A percentile compares a stretch with the other conserved stretches of the same genome.
Evolutionary conservation across 2,797 vertebrate species (phyloP).

Genomic region (Pampus argenteus): DNA sequence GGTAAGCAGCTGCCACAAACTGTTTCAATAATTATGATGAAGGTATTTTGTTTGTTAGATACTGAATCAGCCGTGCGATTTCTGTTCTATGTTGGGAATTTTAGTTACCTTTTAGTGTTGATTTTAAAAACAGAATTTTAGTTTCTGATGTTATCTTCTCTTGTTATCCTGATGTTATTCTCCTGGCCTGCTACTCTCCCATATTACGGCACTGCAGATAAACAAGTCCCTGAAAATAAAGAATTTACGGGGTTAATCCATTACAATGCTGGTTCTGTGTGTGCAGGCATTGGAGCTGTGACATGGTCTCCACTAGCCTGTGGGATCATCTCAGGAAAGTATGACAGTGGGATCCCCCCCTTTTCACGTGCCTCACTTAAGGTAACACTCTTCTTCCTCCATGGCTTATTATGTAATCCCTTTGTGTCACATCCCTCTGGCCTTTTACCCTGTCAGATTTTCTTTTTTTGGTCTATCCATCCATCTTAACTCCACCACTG

Average conservation of each 20-base stretch:
- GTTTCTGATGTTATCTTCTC: neutral
- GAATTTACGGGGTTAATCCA: neutral
- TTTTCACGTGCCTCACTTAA: conserved; percentile 92
- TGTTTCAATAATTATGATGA: neutral
- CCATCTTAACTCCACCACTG: no score
- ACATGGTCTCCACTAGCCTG: conserved; percentile 91
- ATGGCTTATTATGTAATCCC: neutral
- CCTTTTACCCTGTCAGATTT: neutral
- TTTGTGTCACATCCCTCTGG: neutral
- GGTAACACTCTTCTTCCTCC: conserved; percentile 76
- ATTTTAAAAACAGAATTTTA: no score
- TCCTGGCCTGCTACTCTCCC: neutral
- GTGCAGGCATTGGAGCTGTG: conserved; percentile 89
- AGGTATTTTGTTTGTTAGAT: neutral
- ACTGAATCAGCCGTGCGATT: neutral
- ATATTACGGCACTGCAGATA: neutral
- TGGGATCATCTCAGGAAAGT: conserved; percentile 90
- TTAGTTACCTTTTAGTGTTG: neutral
- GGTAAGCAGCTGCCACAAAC: conserved; percentile 75
- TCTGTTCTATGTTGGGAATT: neutral
- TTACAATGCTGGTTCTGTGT: conserved; percentile 8
- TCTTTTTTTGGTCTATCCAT: no score
- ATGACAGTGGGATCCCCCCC: conserved; percentile 89
- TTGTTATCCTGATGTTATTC: neutral
- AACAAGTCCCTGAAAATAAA: neutral